A percentile compares a stretch with the other conserved stretches of the same genome.
Conservation (phyloP, 1,140 invertebrate species). For the Delia radicum region DNA sequence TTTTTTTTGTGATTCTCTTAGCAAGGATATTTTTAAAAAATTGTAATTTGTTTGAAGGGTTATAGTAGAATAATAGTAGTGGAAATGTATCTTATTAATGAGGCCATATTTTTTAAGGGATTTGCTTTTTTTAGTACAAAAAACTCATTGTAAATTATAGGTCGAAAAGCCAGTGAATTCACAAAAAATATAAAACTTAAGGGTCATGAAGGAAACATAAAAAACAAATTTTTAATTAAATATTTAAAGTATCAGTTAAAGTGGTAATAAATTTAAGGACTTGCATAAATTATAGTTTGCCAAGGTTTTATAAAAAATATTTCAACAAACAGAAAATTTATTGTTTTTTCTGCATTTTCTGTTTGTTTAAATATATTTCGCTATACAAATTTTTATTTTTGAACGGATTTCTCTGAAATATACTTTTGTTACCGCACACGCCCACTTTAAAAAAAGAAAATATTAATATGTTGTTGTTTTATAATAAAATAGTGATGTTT, state of each 20-base stretch:
- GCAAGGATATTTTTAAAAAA: background rate
- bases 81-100: constrained; percentile 4
- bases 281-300: too few relatives aligned
- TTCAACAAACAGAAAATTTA: too few relatives aligned
- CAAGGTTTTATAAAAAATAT: too few relatives aligned
- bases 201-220: too few relatives aligned
- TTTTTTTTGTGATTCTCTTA: background rate
- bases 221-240: background rate
- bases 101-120: background rate
- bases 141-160: background rate
- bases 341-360: too few relatives aligned
- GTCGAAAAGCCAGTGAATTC: background rate
- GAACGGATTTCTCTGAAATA: too few relatives aligned
- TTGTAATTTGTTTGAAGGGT: background rate
- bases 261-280: background rate
- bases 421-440: too few relatives aligned
- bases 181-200: background rate
- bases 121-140: background rate
- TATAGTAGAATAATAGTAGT: background rate
- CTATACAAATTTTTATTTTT: too few relatives aligned
- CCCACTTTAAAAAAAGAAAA: too few relatives aligned
- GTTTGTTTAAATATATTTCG: too few relatives aligned
- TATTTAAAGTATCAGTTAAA: background rate
- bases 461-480: too few relatives aligned
- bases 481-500: too few relatives aligned